Evolutionary conservation across 2,113 vertebrate species (phyloP), one percentile per base, ranked within the genome.

Genomic region (Vulpes vulpes): DNA sequence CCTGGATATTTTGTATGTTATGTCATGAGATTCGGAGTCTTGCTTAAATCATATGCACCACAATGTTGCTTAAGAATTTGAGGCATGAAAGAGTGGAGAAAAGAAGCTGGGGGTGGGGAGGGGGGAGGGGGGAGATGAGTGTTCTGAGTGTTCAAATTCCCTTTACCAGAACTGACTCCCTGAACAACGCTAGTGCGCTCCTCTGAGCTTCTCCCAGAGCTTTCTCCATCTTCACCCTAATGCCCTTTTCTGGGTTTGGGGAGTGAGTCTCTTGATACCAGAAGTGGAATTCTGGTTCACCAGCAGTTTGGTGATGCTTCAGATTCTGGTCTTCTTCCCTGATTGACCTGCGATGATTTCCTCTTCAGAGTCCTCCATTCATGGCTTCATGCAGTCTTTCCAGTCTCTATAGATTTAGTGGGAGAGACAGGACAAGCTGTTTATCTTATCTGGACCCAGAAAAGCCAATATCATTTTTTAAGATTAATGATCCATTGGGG

Each of bases 341-440:
- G 7, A 62, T 15, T 49, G 49, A 65, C 57, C 11, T 11, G 23
- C 16, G 32, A 5, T 1, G 0, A 35, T 76, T 51, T 89, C 11
- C 27, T 55, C 51, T n/a, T 60, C 12, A 1, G 11, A n/a, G 43
- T 25, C 27, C 27, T 64, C 15, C 0, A 0, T 17, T 59, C n/a
- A 16, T 27, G 23, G 43, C 7, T 69, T 16, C 22, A 3, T 8
- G 35, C 19, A 8, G 11, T 32, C 69, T 73, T n/a, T 32, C 65
- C 43, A 19, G 25, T 17, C 55, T 43, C 83, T 27, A 10, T 2
- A 7, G 53, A 49, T 93, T 74, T 12, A 2, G 16, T 7, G 11
- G 32, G 67, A 57, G 32, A 69, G 11, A 81, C 25, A 5, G 51
- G 20, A 12, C 8, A 25, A 14, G 12, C 19, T 27, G 32, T 32